Percentiles rank a stretch among this genome's conserved stretches.
phyloP scores from a whole-genome alignment of 1,140 invertebrate species.

The Pararge aegeria region DNA sequence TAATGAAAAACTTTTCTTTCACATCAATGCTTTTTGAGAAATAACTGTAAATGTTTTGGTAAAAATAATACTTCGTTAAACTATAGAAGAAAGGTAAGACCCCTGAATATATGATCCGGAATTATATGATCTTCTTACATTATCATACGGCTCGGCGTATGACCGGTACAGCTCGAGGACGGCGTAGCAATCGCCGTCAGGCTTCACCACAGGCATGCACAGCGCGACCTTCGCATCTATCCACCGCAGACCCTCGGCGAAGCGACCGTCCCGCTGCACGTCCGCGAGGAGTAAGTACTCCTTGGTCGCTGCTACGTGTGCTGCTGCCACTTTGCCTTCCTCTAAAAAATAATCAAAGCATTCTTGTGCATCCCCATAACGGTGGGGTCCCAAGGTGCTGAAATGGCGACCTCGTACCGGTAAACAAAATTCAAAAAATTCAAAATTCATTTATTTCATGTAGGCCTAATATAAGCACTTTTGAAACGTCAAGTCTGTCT shows the following conservation, averaged over 20 bases:
- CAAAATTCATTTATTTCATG: too few relatives aligned
- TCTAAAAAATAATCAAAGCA: constrained; percentile 46
- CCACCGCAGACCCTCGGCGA: constrained; percentile 75
- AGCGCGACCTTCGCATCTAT: constrained; percentile 76
- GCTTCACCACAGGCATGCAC: constrained; percentile 79
- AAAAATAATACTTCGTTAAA: too few relatives aligned
- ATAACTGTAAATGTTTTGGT: too few relatives aligned
- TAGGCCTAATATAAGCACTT: too few relatives aligned
- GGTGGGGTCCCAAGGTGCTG: too few relatives aligned
- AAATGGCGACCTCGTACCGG: too few relatives aligned
- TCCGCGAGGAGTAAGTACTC: constrained; percentile 77
- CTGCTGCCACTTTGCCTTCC: constrained; percentile 74
- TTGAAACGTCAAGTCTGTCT: too few relatives aligned
- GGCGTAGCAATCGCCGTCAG: constrained; percentile 77
- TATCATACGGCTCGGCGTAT: constrained; percentile 44
- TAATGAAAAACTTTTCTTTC: too few relatives aligned
- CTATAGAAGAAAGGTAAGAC: too few relatives aligned
- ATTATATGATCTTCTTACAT: constrained; percentile 20
- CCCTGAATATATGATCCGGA: background rate
- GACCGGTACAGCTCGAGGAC: constrained; percentile 78
- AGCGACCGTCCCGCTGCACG: constrained; percentile 72
- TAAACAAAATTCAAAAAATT: too few relatives aligned
- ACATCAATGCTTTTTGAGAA: too few relatives aligned
- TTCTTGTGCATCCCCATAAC: too few relatives aligned
- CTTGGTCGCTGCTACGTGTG: constrained; percentile 78